These are phyloP conservation scores for Heterodera schachtii DNA, from an alignment of 1,140 invertebrate species.

Conservation along the genomic window DNA sequence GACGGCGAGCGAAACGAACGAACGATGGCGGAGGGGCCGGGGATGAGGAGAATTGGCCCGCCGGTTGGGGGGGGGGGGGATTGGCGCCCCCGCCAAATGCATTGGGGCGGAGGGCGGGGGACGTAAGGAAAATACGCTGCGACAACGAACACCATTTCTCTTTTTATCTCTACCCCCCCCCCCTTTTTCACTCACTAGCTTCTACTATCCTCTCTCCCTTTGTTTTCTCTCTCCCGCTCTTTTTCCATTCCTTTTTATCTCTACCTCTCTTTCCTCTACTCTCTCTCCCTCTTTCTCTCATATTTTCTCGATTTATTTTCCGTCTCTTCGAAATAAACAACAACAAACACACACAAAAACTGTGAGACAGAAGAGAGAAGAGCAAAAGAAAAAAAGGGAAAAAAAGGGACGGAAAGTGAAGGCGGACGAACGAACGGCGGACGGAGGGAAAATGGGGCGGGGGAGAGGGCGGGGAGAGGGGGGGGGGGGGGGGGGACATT, in stretches of 20 bases:
- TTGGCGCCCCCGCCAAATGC: not conserved
- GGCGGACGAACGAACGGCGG: not conserved
- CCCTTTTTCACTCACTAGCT: not conserved
- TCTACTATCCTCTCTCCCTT: too few species aligned
- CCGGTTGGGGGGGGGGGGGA: not conserved
- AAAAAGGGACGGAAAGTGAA: not conserved
- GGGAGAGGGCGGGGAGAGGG: not conserved
- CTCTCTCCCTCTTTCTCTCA: constrained; percentile 8
- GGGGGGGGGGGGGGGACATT: not conserved
- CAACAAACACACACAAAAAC: constrained; percentile 7
- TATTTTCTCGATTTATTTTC: constrained; percentile 8
- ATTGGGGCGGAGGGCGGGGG: not conserved
- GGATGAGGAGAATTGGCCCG: constrained; percentile 9
- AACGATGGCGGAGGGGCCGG: not conserved
- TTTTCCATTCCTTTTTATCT: not conserved
- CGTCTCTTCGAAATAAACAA: not conserved
- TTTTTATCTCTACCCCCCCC: too few species aligned
- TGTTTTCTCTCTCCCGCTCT: too few species aligned
- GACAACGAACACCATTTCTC: not conserved
- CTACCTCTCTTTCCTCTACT: not conserved
- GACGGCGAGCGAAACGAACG: not conserved
- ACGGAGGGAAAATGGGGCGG: not conserved
- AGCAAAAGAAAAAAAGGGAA: not conserved
- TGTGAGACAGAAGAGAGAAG: not conserved
- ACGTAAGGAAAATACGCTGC: not conserved